Percentiles rank a stretch among this genome's conserved stretches.
phyloP scores from a whole-genome alignment of 2,888 invertebrate species.

The Euplexia lucipara region DNA sequence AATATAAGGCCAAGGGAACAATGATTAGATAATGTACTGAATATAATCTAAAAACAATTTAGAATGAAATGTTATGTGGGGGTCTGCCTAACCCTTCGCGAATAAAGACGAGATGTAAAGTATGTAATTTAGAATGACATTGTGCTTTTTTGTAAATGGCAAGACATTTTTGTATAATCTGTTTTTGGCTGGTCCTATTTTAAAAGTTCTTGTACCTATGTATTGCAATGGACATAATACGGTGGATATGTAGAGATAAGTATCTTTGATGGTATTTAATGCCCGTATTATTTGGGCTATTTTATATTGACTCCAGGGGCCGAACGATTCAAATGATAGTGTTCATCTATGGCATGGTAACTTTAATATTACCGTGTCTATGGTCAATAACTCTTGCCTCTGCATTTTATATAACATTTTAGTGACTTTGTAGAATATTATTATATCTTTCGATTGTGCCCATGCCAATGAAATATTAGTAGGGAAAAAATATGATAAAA shows the following conservation, averaged over 20 bases:
- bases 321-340: constrained; percentile 7
- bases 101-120: too few relatives aligned
- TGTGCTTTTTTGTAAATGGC: constrained; percentile 38
- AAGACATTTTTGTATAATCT: constrained; percentile 31
- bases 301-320: not conserved
- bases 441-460: constrained; percentile 35
- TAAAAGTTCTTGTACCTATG: not conserved
- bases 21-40: constrained; percentile 62
- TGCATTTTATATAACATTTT: constrained; percentile 57
- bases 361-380: too few relatives aligned
- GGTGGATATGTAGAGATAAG: not conserved
- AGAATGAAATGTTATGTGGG: not conserved
- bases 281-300: not conserved
- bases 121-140: constrained; percentile 36
- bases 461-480: constrained; percentile 30
- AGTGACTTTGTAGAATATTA: constrained; percentile 17
- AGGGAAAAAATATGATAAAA: constrained; percentile 28
- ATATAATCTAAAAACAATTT: constrained; percentile 54
- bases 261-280: not conserved
- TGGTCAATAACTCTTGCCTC: constrained; percentile 62
- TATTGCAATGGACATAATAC: not conserved
- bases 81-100: too few relatives aligned
- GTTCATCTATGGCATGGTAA: constrained; percentile 20
- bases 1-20: constrained; percentile 79
- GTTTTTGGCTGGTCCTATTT: constrained; percentile 30